Conservation (phyloP, 37 sponge, comb jelly and placozoan species). For the Corticium candelabrum region DNA sequence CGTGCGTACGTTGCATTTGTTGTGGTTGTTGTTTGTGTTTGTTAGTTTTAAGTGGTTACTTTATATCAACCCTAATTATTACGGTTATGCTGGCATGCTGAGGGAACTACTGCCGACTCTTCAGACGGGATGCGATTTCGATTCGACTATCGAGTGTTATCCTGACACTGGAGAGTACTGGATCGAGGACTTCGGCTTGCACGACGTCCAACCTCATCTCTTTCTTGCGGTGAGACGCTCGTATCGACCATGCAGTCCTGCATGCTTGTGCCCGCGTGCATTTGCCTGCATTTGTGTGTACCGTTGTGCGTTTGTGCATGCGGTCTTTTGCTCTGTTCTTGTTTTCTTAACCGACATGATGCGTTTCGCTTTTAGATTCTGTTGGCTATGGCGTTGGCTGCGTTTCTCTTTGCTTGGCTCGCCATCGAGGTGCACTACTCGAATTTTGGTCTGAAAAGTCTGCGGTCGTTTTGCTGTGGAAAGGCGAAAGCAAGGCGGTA, state of each 20-base stretch:
- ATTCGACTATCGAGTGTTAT: background rate
- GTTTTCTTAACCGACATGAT: background rate
- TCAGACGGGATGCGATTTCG: background rate
- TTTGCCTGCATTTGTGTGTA: too few species aligned
- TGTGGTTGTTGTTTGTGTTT: background rate
- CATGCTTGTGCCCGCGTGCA: too few species aligned
- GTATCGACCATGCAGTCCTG: background rate
- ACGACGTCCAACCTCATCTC: constrained; percentile 40
- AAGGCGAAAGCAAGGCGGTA: too few species aligned
- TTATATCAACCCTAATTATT: background rate
- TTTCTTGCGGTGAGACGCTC: constrained; percentile 47
- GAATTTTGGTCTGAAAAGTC: too few species aligned
- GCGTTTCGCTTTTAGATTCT: constrained; percentile 30
- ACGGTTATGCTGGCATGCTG: background rate
- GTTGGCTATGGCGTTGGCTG: constrained; percentile 30
- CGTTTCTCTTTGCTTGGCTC: constrained; percentile 25
- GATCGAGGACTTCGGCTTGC: background rate
- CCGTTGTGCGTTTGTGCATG: too few species aligned
- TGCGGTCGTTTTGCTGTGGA: too few species aligned
- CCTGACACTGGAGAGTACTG: background rate
- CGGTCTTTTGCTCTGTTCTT: too few species aligned
- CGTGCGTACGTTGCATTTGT: too few species aligned
- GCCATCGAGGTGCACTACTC: constrained; percentile 10
- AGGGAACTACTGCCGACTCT: background rate
- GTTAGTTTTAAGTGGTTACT: background rate